These are phyloP conservation scores for Tetramorium alpestre DNA, from an alignment of 1,140 invertebrate species.

Conservation along the genomic window DNA sequence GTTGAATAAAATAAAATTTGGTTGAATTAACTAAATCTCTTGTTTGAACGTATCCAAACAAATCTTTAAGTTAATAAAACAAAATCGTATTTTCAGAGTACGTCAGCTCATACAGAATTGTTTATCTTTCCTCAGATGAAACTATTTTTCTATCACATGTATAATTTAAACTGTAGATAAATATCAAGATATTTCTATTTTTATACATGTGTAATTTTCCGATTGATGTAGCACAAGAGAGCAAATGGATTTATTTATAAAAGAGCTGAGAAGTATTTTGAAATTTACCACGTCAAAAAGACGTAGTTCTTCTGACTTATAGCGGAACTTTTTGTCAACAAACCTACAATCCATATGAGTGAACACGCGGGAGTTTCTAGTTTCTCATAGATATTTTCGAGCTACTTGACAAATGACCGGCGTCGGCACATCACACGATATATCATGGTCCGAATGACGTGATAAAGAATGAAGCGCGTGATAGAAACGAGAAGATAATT, in stretches of 20 bases:
- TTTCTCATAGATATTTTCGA: slow-evolving; percentile 68
- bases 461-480: slow-evolving; percentile 45
- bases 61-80: too few relatives aligned
- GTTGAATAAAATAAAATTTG: too few relatives aligned
- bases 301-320: slow-evolving; percentile 59
- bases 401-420: slow-evolving; percentile 65
- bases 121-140: not conserved
- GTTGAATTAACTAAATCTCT: too few relatives aligned
- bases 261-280: slow-evolving; percentile 35
- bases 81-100: not conserved
- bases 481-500: slow-evolving; percentile 59
- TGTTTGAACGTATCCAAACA: too few relatives aligned
- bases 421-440: slow-evolving; percentile 53
- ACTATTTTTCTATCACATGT: not conserved
- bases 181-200: not conserved
- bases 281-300: slow-evolving; percentile 16
- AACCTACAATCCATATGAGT: slow-evolving; percentile 49
- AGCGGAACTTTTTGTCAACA: slow-evolving; percentile 51
- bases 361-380: slow-evolving; percentile 50
- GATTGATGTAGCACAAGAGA: not conserved
- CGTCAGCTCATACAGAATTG: not conserved
- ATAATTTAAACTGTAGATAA: not conserved
- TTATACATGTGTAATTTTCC: too few relatives aligned
- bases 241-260: not conserved
- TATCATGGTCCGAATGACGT: slow-evolving; percentile 50